Conservation (phyloP, 1,140 invertebrate genomes). For the Diuraphis noxia region DNA sequence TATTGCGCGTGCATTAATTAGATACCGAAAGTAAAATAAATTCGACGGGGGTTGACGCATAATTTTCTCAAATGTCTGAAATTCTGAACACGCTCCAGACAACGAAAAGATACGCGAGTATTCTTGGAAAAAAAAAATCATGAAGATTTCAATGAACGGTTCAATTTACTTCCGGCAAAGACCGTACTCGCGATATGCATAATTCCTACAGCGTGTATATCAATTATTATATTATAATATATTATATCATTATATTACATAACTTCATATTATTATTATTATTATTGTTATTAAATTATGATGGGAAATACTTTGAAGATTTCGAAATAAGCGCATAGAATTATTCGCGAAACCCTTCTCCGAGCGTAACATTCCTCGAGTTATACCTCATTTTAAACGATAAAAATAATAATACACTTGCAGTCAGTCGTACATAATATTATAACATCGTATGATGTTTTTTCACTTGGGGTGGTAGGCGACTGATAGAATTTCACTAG, state of each 20-base stretch:
- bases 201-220: too few relatives aligned
- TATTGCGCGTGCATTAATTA: neutral
- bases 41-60: neutral
- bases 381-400: neutral
- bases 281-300: neutral
- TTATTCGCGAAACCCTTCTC: neutral
- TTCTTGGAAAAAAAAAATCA: too few relatives aligned
- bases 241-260: too few relatives aligned
- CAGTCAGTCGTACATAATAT: too few relatives aligned
- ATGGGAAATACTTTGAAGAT: neutral
- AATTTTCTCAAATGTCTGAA: neutral
- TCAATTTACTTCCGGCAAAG: too few relatives aligned
- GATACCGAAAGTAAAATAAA: neutral
- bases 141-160: neutral
- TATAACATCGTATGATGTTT: too few relatives aligned
- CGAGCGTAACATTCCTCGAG: neutral
- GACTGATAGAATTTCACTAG: neutral
- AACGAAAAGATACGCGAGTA: neutral
- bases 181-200: too few relatives aligned
- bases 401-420: neutral
- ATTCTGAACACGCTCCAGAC: neutral
- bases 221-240: too few relatives aligned
- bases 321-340: neutral
- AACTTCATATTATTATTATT: too few relatives aligned
- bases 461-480: too few relatives aligned